Evolutionary conservation across 2,888 invertebrate species (phyloP).

Genomic region (Drosophila prostipennis): DNA sequence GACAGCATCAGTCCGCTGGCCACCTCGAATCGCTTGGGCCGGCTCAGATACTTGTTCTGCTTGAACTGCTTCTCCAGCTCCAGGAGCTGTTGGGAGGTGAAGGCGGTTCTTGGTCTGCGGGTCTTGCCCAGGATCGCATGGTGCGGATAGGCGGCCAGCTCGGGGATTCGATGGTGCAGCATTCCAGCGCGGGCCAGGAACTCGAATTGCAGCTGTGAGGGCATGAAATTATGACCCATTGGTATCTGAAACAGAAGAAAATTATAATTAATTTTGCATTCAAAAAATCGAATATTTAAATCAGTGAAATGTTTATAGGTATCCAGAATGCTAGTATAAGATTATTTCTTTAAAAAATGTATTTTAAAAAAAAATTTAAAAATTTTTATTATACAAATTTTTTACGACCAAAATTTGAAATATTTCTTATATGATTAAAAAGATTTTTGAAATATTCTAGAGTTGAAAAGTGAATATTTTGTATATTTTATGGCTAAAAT

Average conservation of each 20-base stretch:
- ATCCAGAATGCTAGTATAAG: no score
- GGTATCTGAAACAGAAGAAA: slow-evolving; percentile 75
- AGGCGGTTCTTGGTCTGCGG: slow-evolving; percentile 97
- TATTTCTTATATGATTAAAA: no score
- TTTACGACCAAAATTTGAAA: no score
- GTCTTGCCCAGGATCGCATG: slow-evolving; percentile 94
- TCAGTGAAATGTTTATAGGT: no score
- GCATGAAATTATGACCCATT: slow-evolving; percentile 85
- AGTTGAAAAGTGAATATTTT: no score
- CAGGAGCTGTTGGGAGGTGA: slow-evolving; percentile 97
- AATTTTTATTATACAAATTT: no score
- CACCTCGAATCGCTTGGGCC: slow-evolving; percentile 99
- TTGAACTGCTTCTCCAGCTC: slow-evolving; percentile 99
- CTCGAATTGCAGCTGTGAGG: slow-evolving; percentile 87
- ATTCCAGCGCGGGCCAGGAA: slow-evolving; percentile 96
- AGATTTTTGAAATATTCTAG: no score
- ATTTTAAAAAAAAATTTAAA: no score
- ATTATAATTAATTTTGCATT: neutral
- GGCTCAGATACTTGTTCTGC: slow-evolving; percentile 98
- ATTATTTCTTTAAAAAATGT: no score
- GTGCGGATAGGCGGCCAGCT: slow-evolving; percentile 90
- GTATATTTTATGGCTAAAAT: no score
- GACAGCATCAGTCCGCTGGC: slow-evolving; percentile 98
- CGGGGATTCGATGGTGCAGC: slow-evolving; percentile 95
- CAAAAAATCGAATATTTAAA: no score